Evolutionary conservation across 2,113 vertebrate species (phyloP), one percentile per base, ranked within the genome.

Genomic region (Athene noctua): DNA sequence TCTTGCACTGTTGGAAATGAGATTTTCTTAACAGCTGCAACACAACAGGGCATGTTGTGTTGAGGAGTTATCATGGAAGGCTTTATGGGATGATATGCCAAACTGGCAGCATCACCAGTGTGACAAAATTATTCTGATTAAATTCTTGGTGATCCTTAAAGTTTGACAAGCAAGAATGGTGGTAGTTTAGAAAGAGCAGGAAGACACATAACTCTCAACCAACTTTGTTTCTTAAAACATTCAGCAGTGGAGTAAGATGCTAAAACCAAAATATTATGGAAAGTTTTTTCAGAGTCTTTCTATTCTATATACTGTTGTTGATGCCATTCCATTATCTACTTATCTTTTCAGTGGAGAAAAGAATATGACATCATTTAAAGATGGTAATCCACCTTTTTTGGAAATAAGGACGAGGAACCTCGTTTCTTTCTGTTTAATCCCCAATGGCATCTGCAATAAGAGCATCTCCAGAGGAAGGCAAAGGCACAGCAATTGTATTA

Each of bases 1-100:
- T 52, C 34, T 54, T 8, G 1, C 2, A 2, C 42, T 25, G 25
- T 42, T 65, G 13, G 54, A 86, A 82, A 80, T 0, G 0, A 47
- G 21, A 74, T 70, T 65, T 88, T 83, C 34, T 19, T 57, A 32
- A 55, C 1, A 66, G 49, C 22, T 80, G 36, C 15, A 73, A 42
- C 11, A 38, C 34, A 54, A 44, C 23, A 46, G 14, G 36, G 16
- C 32, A 57, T 6, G 23, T 12, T 40, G 49, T 14, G 26, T 29
- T 55, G 49, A 74, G 38, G 38, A 66, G 25, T 62, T 83, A 55
- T 5, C 47, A 36, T 0, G 0, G 71, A 81, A 80, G 42, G 15
- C 16, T 80, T 66, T 62, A 58, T 17, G 22, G 36, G 22, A 38
- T 74, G 13, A 46, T 38, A 73, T 1, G 12, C 25, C 70, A 59